phyloP scores from a whole-genome alignment of 1,140 invertebrate species.

The Pemphigus obesinymphae region DNA sequence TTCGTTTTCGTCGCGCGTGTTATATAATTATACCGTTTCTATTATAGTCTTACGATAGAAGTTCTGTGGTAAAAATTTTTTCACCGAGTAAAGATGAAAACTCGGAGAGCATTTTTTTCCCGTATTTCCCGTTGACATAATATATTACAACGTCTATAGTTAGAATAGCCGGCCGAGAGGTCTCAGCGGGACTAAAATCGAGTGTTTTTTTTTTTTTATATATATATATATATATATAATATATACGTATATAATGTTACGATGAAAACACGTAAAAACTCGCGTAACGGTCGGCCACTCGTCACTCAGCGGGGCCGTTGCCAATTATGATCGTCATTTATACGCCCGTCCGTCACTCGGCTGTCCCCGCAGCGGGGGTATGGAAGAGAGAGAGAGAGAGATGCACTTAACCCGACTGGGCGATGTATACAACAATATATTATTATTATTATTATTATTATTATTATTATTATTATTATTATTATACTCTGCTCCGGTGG shows the following conservation, averaged over 20 bases:
- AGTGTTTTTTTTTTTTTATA: neutral
- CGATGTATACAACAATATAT: neutral
- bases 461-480: no score
- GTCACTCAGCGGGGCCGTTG: constrained; percentile 29
- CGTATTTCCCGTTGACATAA: neutral
- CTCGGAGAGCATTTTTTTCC: neutral
- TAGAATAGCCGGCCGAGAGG: neutral
- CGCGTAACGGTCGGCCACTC: constrained; percentile 28
- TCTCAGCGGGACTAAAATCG: neutral
- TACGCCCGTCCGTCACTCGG: constrained; percentile 4
- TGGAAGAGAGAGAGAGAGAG: no score
- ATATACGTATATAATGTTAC: neutral
- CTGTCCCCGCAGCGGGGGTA: neutral
- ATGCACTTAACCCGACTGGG: neutral
- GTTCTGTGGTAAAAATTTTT: neutral
- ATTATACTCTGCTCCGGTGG: neutral
- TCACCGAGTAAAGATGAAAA: neutral
- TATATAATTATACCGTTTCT: no score
- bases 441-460: neutral
- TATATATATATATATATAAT: neutral
- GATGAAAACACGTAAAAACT: neutral
- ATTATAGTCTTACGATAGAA: no score
- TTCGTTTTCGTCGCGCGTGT: no score
- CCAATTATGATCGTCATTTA: neutral
- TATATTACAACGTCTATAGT: neutral